phyloP scores from a whole-genome alignment of 2,797 vertebrate species.

The Arrhamphus sclerolepis region DNA sequence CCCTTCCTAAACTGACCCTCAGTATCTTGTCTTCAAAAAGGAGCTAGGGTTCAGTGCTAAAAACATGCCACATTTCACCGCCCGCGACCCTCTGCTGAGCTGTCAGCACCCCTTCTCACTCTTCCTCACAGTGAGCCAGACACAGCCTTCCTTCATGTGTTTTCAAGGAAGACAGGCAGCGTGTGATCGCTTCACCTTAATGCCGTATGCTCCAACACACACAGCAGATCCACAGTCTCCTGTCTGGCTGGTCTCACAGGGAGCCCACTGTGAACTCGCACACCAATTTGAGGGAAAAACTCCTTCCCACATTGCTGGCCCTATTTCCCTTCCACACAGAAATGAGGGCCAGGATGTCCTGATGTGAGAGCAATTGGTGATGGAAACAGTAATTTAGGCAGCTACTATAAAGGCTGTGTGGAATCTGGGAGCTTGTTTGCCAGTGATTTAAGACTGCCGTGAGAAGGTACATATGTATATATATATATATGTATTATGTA shows the following conservation, averaged over 20 bases:
- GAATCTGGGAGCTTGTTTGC: constrained; percentile 25
- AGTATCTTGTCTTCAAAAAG: constrained; percentile 67
- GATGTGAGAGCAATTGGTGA: constrained; percentile 68
- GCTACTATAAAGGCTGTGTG: constrained; percentile 44
- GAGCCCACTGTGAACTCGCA: constrained; percentile 60
- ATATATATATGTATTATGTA: too few species aligned
- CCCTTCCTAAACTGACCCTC: constrained; percentile 33
- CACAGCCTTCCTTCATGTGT: constrained; percentile 65
- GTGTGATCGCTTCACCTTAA: constrained; percentile 65
- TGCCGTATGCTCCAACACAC: constrained; percentile 58
- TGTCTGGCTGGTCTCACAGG: constrained; percentile 61
- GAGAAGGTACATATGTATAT: too few species aligned
- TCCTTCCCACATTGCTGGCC: constrained; percentile 57
- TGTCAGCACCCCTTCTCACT: constrained; percentile 73
- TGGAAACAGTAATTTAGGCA: constrained; percentile 63
- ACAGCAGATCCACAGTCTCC: constrained; percentile 55
- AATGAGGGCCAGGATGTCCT: constrained; percentile 66
- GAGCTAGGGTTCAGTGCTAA: constrained; percentile 59
- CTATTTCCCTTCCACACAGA: constrained; percentile 63
- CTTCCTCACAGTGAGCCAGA: constrained; percentile 60
- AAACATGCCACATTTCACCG: constrained; percentile 66
- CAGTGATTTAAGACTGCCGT: constrained; percentile 5
- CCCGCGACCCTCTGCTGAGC: constrained; percentile 65
- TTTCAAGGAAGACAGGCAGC: constrained; percentile 63
- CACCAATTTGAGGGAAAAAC: constrained; percentile 71